These are phyloP conservation scores for Drosophila neoperkinsi DNA, from an alignment of 2,888 invertebrate species.

Conservation along the genomic window DNA sequence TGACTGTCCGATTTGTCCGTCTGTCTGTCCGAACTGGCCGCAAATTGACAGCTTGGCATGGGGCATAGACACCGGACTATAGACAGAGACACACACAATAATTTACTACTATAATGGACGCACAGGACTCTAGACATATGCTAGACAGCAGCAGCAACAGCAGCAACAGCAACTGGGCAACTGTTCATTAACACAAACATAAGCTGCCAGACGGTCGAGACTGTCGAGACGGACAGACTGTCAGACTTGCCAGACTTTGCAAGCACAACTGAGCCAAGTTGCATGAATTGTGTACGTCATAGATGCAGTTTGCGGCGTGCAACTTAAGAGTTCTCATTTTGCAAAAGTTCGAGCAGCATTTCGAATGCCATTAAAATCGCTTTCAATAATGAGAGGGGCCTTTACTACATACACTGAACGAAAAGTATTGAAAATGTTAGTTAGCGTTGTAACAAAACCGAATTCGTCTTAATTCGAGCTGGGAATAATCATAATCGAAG, in stretches of 20 bases:
- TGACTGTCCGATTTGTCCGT: conserved; percentile 24
- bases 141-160: conserved; percentile 51
- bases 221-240: conserved; percentile 14
- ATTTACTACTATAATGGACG: conserved; percentile 76
- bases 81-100: conserved; percentile 66
- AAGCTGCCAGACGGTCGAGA: conserved; percentile 62
- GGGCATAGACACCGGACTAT: conserved; percentile 12
- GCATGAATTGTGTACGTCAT: conserved; percentile 40
- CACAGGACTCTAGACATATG: conserved; percentile 55
- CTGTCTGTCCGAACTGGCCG: conserved; percentile 34
- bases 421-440: neutral
- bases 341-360: conserved; percentile 44
- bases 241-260: conserved; percentile 2
- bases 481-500: neutral
- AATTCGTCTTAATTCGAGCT: neutral
- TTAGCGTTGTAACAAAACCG: neutral
- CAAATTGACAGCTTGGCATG: conserved; percentile 64
- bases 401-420: neutral
- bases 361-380: conserved; percentile 65
- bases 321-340: conserved; percentile 20
- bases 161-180: conserved; percentile 30
- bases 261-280: conserved; percentile 17
- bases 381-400: conserved; percentile 53
- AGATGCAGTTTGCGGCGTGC: conserved; percentile 37
- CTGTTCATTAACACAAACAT: conserved; percentile 79